A percentile compares a stretch with the other conserved stretches of the same genome.
Conservation (phyloP, 2,888 invertebrate species). For the Notodonta ziczac region DNA sequence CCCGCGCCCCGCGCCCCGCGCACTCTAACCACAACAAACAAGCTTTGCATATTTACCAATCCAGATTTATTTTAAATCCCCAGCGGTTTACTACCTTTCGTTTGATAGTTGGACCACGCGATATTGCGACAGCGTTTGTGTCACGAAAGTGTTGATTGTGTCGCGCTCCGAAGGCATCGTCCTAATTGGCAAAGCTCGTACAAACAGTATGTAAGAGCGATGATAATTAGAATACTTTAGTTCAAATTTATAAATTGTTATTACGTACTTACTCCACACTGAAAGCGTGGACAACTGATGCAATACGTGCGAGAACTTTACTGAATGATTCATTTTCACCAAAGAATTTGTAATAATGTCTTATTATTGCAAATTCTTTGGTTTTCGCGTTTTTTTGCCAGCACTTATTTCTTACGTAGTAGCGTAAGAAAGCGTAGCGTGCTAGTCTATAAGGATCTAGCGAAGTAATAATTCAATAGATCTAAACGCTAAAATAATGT, state of each 20-base stretch:
- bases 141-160: background rate
- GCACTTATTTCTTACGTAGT: too few species aligned
- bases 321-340: background rate
- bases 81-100: background rate
- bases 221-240: too few species aligned
- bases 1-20: background rate
- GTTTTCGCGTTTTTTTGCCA: background rate
- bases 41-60: background rate
- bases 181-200: too few species aligned
- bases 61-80: conserved; percentile 1
- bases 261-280: background rate
- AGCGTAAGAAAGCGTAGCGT: too few species aligned
- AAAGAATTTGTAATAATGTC: too few species aligned
- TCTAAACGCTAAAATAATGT: too few species aligned
- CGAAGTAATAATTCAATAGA: too few species aligned
- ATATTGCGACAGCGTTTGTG: background rate
- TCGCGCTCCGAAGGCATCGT: background rate
- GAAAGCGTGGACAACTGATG: background rate
- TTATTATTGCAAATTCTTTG: too few species aligned
- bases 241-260: too few species aligned
- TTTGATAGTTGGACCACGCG: background rate
- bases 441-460: too few species aligned
- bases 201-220: too few species aligned
- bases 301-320: background rate
- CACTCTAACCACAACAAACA: background rate